phyloP scores from a whole-genome alignment of 92 coral and sea anemone species.

The Parazoanthus swiftii region DNA sequence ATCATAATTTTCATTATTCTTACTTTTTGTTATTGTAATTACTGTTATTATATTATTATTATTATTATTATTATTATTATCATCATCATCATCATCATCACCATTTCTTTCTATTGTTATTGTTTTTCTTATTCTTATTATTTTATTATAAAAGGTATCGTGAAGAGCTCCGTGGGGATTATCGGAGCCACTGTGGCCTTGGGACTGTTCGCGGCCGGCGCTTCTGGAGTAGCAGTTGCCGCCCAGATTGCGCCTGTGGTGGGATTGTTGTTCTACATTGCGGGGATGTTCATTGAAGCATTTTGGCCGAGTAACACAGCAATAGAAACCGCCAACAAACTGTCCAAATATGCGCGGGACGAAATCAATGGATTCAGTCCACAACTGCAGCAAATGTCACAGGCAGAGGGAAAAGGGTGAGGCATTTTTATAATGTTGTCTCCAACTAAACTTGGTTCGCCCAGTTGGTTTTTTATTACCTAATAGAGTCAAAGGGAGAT shows the following conservation, averaged over 20 bases:
- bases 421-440: neutral
- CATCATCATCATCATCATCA: no score
- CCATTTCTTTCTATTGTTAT: neutral
- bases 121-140: no score
- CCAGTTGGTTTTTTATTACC: no score
- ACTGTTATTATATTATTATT: no score
- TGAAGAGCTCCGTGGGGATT: slow-evolving; percentile 54
- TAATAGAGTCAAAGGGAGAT: no score
- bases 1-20: no score
- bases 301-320: slow-evolving; percentile 57
- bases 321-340: slow-evolving; percentile 59
- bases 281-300: slow-evolving; percentile 42
- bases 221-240: neutral
- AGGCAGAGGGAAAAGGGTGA: slow-evolving; percentile 43
- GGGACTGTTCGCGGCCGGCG: slow-evolving; percentile 45
- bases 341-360: slow-evolving; percentile 52
- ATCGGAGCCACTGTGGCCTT: slow-evolving; percentile 57
- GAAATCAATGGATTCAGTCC: slow-evolving; percentile 54
- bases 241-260: slow-evolving; percentile 44
- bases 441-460: neutral
- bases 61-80: no score
- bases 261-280: slow-evolving; percentile 48
- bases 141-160: slow-evolving; percentile 43
- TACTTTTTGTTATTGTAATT: no score
- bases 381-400: slow-evolving; percentile 39